Percentiles rank a stretch among this genome's conserved stretches.
phyloP scores from a whole-genome alignment of 53 echinoderm and acorn worm genomes.

The Henricia sp. region DNA sequence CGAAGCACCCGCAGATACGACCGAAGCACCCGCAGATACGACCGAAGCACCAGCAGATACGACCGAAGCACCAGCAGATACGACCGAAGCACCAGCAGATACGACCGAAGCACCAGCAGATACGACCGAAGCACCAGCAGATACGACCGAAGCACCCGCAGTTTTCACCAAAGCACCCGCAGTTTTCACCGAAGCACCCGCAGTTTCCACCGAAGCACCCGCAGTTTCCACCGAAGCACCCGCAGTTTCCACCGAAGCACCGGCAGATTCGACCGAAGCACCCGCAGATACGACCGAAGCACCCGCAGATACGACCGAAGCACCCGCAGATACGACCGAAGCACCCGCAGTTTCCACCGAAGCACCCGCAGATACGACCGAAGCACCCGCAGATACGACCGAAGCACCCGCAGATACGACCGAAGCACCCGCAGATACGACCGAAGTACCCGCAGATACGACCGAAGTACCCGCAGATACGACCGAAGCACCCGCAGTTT shows the following conservation, averaged over 20 bases:
- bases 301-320: neutral
- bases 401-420: neutral
- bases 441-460: slow-evolving; percentile 1
- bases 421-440: neutral
- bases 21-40: neutral
- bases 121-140: neutral
- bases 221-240: neutral
- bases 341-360: neutral
- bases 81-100: neutral
- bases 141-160: neutral
- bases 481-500: neutral
- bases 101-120: neutral
- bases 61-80: neutral
- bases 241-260: neutral
- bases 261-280: neutral
- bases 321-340: neutral
- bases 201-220: neutral
- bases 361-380: neutral
- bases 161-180: neutral
- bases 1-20: neutral
- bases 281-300: neutral
- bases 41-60: neutral
- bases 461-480: neutral
- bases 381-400: slow-evolving; percentile 5
- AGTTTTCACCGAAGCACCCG: neutral